Percentiles rank a stretch among this genome's conserved stretches.
Evolutionary conservation across 37 sponge, comb jelly and placozoan genomes (phyloP).

Genomic region (Hexactinellida sp.): DNA sequence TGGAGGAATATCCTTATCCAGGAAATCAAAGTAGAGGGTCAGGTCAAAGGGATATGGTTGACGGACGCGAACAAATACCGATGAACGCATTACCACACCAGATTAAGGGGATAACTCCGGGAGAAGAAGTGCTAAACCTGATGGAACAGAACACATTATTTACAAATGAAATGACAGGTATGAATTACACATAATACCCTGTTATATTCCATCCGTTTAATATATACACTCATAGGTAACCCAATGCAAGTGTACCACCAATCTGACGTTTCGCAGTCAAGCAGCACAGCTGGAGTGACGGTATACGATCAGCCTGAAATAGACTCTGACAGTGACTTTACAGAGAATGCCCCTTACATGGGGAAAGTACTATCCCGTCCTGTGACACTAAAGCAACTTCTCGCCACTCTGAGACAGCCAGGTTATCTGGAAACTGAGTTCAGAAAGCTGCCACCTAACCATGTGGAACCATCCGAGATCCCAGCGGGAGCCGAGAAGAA

Average conservation of each 20-base stretch:
- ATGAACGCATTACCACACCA: background rate
- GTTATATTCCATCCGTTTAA: background rate
- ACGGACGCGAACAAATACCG: background rate
- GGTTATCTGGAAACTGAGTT: constrained; percentile 48
- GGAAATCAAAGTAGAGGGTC: background rate
- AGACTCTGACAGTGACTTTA: background rate
- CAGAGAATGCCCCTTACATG: background rate
- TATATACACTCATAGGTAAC: background rate
- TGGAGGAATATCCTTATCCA: background rate
- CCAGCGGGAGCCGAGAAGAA: constrained; percentile 65
- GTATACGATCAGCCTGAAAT: background rate
- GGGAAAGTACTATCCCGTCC: constrained; percentile 46
- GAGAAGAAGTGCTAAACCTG: background rate
- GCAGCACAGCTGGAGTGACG: background rate
- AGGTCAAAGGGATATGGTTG: background rate
- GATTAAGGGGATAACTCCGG: background rate
- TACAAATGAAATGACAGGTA: background rate
- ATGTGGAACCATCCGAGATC: constrained; percentile 35
- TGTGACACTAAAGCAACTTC: constrained; percentile 40
- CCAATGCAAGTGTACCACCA: background rate
- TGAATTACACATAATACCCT: background rate
- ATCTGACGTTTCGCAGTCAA: background rate
- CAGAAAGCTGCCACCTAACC: constrained; percentile 40
- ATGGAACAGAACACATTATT: background rate
- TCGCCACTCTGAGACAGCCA: constrained; percentile 44